A percentile compares a stretch with the other conserved stretches of the same genome.
phyloP scores from a whole-genome alignment of 2,113 vertebrate species.

The Alouatta palliata region DNA sequence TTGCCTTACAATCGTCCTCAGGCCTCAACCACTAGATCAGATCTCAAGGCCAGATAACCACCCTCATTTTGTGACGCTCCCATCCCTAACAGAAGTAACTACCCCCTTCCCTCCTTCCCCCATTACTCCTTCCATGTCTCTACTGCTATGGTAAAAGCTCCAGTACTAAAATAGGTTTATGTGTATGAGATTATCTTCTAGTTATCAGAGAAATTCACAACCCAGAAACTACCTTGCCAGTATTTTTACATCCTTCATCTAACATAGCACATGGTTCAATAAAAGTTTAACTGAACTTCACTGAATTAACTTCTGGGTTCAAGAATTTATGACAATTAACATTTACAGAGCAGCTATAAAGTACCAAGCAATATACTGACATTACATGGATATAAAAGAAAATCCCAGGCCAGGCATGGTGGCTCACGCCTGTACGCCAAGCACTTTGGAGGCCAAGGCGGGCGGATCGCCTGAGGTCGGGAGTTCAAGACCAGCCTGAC shows the following conservation, averaged over 20 bases:
- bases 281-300: background rate
- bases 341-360: background rate
- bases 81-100: background rate
- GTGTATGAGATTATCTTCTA: background rate
- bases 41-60: background rate
- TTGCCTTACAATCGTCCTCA: background rate
- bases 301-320: background rate
- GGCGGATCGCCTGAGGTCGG: too few species aligned
- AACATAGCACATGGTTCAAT: background rate
- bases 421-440: too few species aligned
- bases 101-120: background rate
- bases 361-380: background rate
- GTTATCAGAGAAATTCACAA: background rate
- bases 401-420: background rate
- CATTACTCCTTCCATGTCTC: background rate
- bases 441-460: too few species aligned
- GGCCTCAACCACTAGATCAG: background rate
- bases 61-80: background rate
- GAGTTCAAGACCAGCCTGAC: too few species aligned
- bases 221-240: background rate
- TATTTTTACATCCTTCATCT: background rate
- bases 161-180: background rate
- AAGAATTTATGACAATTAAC: slow-evolving; percentile 5
- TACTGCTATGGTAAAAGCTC: background rate
- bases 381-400: background rate